Evolutionary conservation across 1,140 invertebrate species (phyloP).

Genomic region (Pentalonia nigronervosa): DNA sequence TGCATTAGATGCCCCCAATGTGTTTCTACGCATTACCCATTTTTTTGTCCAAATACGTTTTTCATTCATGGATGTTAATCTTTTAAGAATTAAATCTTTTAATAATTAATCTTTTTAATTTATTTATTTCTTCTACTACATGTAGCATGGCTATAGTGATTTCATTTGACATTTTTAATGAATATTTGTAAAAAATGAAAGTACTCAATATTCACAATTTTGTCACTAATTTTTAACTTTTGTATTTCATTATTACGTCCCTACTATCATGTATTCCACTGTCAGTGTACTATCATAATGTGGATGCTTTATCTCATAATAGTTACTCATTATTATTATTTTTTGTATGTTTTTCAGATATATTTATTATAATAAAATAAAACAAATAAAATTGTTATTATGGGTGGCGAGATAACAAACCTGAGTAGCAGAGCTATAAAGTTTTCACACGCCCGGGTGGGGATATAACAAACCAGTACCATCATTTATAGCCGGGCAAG

Average conservation of each 20-base stretch:
- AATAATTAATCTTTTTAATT: slow-evolving; percentile 52
- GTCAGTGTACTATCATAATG: slow-evolving; percentile 15
- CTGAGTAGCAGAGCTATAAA: no score
- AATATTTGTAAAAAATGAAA: slow-evolving; percentile 43
- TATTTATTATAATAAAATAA: no score
- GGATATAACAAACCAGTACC: no score
- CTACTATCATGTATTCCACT: not conserved
- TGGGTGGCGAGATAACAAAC: no score
- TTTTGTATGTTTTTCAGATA: no score
- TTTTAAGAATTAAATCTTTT: no score
- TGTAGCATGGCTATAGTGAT: not conserved
- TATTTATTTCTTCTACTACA: not conserved
- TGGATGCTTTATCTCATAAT: slow-evolving; percentile 29
- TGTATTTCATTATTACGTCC: not conserved
- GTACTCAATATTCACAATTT: not conserved
- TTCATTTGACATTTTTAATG: slow-evolving; percentile 30
- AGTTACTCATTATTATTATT: no score
- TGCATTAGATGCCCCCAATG: slow-evolving; percentile 21
- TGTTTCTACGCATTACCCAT: slow-evolving; percentile 9
- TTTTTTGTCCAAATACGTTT: slow-evolving; percentile 12
- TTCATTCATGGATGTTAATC: slow-evolving; percentile 25
- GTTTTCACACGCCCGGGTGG: no score
- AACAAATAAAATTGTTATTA: no score
- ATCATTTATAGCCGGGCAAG: no score
- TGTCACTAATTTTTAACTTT: slow-evolving; percentile 29